These are phyloP conservation scores for Hapalemur alaotrensis DNA, from an alignment of 2,797 vertebrate species.

Conservation along the genomic window DNA sequence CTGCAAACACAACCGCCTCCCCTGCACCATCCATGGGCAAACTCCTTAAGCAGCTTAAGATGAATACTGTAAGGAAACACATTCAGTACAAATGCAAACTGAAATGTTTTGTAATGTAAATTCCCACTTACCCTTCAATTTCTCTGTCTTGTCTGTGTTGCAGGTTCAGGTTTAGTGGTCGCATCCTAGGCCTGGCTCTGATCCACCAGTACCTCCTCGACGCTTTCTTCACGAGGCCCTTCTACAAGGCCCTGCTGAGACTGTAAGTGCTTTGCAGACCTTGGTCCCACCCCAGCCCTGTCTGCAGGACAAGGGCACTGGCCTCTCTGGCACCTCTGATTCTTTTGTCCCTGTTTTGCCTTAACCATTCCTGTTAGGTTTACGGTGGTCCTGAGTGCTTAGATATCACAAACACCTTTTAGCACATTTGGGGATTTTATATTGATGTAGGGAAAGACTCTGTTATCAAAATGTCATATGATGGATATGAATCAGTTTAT, in stretches of 20 bases:
- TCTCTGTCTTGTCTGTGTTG: slow-evolving; percentile 51
- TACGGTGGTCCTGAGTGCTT: background rate
- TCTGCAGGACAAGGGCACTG: background rate
- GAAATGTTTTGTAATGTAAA: background rate
- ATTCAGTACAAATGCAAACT: background rate
- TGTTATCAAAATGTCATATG: background rate
- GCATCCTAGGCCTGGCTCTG: slow-evolving; percentile 96
- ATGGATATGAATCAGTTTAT: background rate
- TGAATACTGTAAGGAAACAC: background rate
- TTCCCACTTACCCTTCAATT: background rate
- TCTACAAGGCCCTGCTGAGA: slow-evolving; percentile 97
- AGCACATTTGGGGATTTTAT: background rate
- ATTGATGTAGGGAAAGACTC: background rate
- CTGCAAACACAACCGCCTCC: background rate
- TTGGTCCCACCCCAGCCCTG: background rate
- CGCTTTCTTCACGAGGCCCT: slow-evolving; percentile 91
- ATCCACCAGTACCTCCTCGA: slow-evolving; percentile 98
- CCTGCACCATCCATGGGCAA: background rate
- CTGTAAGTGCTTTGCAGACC: slow-evolving; percentile 87
- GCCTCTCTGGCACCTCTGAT: background rate
- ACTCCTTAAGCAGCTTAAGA: background rate
- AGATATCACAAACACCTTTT: background rate
- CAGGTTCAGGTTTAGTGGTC: slow-evolving; percentile 98
- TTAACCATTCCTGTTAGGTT: background rate
- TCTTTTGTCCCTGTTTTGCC: background rate